phyloP scores from a whole-genome alignment of 2,797 vertebrate genomes.

The Leptodactylus fallax region DNA sequence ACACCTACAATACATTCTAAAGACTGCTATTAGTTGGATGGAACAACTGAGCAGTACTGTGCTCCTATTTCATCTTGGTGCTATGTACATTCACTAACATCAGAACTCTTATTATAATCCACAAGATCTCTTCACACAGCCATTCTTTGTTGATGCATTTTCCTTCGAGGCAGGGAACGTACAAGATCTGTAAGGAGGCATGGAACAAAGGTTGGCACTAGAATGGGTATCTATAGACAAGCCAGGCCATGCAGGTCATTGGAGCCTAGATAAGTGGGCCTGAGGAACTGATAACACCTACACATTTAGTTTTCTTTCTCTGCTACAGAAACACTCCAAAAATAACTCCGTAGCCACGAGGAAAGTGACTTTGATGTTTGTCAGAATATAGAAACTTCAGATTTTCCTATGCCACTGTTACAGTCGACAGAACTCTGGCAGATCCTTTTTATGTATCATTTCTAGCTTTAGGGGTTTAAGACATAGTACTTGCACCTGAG shows the following conservation, averaged over 20 bases:
- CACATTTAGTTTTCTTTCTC: conserved; percentile 16
- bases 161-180: not conserved
- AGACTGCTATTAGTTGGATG: not conserved
- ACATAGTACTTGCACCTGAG: not conserved
- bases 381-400: conserved; percentile 36
- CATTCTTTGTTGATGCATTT: not conserved
- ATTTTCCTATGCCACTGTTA: conserved; percentile 9
- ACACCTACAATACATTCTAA: not conserved
- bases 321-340: conserved; percentile 47
- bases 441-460: not conserved
- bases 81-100: not conserved
- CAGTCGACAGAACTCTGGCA: not conserved
- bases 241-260: conserved; percentile 47
- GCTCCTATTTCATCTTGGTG: not conserved
- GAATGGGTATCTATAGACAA: conserved; percentile 27
- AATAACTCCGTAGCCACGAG: conserved; percentile 41
- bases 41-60: not conserved
- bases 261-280: conserved; percentile 40
- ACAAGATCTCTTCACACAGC: not conserved
- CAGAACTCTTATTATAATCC: not conserved
- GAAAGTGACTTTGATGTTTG: conserved; percentile 60
- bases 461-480: too few relatives aligned
- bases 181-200: conserved; percentile 1
- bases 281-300: conserved; percentile 44
- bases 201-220: conserved; percentile 39